A percentile compares a stretch with the other conserved stretches of the same genome.
Conservation (phyloP, 2,888 invertebrate genomes). For the Lasioglossum lativentre region DNA sequence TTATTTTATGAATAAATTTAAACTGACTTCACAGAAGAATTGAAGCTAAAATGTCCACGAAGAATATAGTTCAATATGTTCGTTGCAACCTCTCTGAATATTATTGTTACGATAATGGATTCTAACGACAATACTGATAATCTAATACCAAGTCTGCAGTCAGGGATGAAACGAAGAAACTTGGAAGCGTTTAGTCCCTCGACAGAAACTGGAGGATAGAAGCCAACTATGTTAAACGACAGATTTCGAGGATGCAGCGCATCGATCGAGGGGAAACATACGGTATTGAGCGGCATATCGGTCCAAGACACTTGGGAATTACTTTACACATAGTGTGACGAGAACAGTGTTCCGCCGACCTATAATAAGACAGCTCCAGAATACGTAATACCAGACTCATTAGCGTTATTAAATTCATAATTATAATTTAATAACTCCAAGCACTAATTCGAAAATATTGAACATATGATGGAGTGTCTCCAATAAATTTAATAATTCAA, state of each 20-base stretch:
- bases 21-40: not conserved
- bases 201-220: not conserved
- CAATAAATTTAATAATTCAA: not conserved
- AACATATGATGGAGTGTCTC: not conserved
- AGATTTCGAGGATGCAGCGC: constrained; percentile 9
- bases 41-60: not conserved
- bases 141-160: constrained; percentile 33
- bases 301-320: constrained; percentile 51
- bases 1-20: not conserved
- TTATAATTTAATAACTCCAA: not conserved
- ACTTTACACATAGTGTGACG: constrained; percentile 46
- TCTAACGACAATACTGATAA: not conserved
- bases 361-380: constrained; percentile 2
- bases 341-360: constrained; percentile 38
- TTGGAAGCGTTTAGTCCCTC: constrained; percentile 14
- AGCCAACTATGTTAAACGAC: constrained; percentile 28
- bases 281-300: constrained; percentile 39
- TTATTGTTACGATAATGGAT: not conserved
- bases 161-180: constrained; percentile 35
- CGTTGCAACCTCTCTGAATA: not conserved
- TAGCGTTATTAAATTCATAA: not conserved
- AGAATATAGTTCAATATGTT: not conserved
- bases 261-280: constrained; percentile 32
- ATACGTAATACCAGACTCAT: not conserved
- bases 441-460: not conserved